Conservation (phyloP, 2,888 invertebrate genomes). For the Pecten maximus region DNA sequence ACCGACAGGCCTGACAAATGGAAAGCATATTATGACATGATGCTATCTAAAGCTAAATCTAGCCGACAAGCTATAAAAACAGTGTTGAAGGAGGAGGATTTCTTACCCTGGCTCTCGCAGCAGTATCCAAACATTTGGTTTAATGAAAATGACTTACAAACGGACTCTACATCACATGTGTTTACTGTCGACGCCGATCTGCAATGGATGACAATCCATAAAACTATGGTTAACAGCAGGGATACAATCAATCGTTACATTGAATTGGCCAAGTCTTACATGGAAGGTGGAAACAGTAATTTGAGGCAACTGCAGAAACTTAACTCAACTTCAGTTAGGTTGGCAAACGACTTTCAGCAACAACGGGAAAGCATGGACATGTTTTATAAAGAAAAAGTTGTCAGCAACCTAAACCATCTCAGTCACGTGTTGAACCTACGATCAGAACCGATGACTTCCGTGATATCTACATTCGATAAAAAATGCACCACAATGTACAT, state of each 20-base stretch:
- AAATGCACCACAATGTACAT: constrained; percentile 31
- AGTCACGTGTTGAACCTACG: not conserved
- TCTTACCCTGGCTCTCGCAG: not conserved
- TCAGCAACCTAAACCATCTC: not conserved
- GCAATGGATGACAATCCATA: not conserved
- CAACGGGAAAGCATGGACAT: not conserved
- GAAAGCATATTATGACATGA: constrained; percentile 31
- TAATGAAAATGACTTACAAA: not conserved
- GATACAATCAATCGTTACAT: not conserved
- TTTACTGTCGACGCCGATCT: not conserved
- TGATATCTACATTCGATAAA: not conserved
- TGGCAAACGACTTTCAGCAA: not conserved
- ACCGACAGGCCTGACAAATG: not conserved
- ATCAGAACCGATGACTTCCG: not conserved
- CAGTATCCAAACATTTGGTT: constrained; percentile 39
- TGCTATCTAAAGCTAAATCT: not conserved
- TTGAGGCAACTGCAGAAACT: not conserved
- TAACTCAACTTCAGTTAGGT: not conserved
- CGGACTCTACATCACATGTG: not conserved
- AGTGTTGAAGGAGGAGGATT: not conserved
- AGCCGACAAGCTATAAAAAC: not conserved
- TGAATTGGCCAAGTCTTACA: not conserved
- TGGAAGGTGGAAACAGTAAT: not conserved
- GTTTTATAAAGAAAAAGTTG: not conserved
- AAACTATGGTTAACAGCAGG: not conserved